These are phyloP conservation scores for Pantherophis guttatus DNA, from an alignment of 2,113 vertebrate genomes.

Conservation along the genomic window DNA sequence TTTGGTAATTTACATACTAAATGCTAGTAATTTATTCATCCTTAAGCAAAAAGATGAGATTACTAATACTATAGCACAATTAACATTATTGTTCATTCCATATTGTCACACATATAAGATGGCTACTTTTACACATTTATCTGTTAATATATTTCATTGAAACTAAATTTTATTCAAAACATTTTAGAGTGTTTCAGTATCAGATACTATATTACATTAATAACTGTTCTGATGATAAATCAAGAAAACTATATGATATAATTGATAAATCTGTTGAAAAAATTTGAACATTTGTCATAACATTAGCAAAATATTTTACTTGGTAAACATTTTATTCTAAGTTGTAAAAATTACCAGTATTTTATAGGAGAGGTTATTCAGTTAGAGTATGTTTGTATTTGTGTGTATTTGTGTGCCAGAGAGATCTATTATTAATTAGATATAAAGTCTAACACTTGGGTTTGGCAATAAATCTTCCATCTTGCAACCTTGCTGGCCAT, in stretches of 20 bases:
- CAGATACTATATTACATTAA: not conserved
- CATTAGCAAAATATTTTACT: not conserved
- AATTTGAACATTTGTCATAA: not conserved
- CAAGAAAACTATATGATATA: not conserved
- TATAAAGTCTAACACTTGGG: not conserved
- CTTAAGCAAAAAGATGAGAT: conserved; percentile 71
- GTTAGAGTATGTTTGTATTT: not conserved
- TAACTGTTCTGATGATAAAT: not conserved
- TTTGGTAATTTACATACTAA: conserved; percentile 76
- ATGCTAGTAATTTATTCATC: conserved; percentile 73
- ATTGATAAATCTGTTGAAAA: not conserved
- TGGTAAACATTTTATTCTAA: not conserved
- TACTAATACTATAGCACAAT: conserved; percentile 61
- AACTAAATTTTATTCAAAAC: not conserved
- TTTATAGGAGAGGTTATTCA: not conserved
- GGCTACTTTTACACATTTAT: conserved; percentile 42
- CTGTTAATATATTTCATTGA: conserved; percentile 52
- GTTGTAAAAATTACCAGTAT: not conserved
- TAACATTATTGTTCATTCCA: conserved; percentile 61
- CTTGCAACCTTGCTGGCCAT: not conserved
- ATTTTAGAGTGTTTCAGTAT: conserved; percentile 2
- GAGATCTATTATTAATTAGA: not conserved
- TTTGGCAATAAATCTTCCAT: not conserved
- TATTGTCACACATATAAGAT: conserved; percentile 48
- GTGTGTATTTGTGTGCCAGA: not conserved